A percentile compares a stretch with the other conserved stretches of the same genome.
Evolutionary conservation across 1,140 invertebrate genomes (phyloP).

Genomic region (Cherax destructor): DNA sequence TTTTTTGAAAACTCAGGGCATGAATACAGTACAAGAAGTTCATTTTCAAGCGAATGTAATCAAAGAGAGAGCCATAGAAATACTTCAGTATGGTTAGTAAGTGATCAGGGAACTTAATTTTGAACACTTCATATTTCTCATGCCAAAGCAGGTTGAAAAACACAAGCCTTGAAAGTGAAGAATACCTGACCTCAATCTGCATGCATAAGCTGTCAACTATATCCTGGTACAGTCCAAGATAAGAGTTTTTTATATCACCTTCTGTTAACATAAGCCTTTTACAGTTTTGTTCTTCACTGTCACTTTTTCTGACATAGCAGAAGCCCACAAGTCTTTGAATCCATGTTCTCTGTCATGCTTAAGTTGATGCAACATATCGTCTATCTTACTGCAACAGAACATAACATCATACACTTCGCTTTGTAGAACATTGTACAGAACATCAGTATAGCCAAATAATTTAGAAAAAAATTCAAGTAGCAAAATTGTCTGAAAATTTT

Average conservation of each 20-base stretch:
- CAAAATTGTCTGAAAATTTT: constrained; percentile 17
- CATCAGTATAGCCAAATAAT: constrained; percentile 18
- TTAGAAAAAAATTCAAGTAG: constrained; percentile 7
- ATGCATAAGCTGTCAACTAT: constrained; percentile 8
- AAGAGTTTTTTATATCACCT: background rate
- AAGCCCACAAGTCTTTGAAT: constrained; percentile 8
- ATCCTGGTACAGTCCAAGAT: background rate
- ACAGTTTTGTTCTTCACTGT: background rate
- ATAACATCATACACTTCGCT: background rate
- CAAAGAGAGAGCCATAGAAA: constrained; percentile 34
- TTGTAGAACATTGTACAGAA: constrained; percentile 5
- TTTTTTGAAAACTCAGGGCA: constrained; percentile 13
- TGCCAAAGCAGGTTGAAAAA: constrained; percentile 44
- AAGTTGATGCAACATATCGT: background rate
- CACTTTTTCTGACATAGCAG: background rate
- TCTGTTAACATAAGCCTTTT: background rate
- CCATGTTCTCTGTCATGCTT: background rate
- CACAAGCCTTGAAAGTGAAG: constrained; percentile 26
- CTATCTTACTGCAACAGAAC: background rate
- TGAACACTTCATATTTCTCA: constrained; percentile 31
- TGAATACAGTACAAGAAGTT: constrained; percentile 24
- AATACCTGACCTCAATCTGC: constrained; percentile 19
- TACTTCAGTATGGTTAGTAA: constrained; percentile 25
- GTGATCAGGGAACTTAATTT: constrained; percentile 9
- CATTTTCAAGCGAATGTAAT: constrained; percentile 31